Evolutionary conservation across 2,113 vertebrate genomes (phyloP).

Genomic region (Thymallus thymallus): DNA sequence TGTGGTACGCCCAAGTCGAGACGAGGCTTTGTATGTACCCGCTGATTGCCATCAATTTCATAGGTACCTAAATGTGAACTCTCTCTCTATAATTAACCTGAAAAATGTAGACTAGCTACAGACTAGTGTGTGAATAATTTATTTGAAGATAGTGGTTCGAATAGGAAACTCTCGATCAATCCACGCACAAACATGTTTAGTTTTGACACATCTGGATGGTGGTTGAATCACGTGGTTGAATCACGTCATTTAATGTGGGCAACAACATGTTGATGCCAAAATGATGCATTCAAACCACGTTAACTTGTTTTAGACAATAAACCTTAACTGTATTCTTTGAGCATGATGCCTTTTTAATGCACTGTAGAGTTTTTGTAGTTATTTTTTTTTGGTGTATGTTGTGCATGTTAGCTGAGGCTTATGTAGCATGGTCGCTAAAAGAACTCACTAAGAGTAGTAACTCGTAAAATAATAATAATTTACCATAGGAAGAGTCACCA

Average conservation of each 20-base stretch:
- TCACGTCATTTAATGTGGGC: conserved; percentile 26
- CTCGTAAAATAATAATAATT: too few species aligned
- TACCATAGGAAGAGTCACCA: conserved; percentile 58
- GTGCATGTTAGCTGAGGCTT: conserved; percentile 60
- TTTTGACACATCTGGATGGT: conserved; percentile 31
- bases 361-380: conserved; percentile 47
- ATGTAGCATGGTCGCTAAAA: conserved; percentile 33
- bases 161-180: conserved; percentile 20
- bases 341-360: conserved; percentile 66
- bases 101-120: conserved; percentile 31
- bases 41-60: conserved; percentile 43
- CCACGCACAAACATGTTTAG: conserved; percentile 30
- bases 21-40: conserved; percentile 53
- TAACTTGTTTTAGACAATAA: conserved; percentile 19
- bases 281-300: not conserved
- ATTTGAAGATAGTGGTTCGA: conserved; percentile 25
- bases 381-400: conserved; percentile 24
- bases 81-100: conserved; percentile 24
- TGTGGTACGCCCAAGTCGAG: conserved; percentile 14
- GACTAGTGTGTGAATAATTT: conserved; percentile 36
- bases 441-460: conserved; percentile 37
- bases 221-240: conserved; percentile 33
- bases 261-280: conserved; percentile 8
- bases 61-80: conserved; percentile 46
- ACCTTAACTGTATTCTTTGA: conserved; percentile 48